phyloP scores from a whole-genome alignment of 2,888 invertebrate genomes.

The Zhengitettix transpicula region DNA sequence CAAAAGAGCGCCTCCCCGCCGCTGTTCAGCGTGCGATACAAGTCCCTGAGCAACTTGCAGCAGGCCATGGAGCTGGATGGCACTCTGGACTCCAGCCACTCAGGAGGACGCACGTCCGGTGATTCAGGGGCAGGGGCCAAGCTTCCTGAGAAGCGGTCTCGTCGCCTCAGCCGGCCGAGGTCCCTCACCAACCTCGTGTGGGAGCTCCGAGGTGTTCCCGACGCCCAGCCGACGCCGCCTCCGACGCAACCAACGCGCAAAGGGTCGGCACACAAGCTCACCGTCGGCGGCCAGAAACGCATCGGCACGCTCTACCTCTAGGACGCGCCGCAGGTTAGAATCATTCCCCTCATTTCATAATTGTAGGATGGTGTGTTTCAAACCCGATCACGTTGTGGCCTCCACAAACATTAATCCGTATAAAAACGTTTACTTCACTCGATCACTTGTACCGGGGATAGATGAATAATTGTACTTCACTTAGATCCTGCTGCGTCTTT shows the following conservation, averaged over 20 bases:
- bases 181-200: slow-evolving; percentile 77
- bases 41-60: slow-evolving; percentile 46
- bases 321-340: not conserved
- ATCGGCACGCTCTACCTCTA: slow-evolving; percentile 39
- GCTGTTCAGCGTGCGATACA: slow-evolving; percentile 54
- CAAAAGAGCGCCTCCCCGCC: slow-evolving; percentile 33
- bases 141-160: slow-evolving; percentile 59
- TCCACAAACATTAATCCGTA: too few species aligned
- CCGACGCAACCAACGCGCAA: slow-evolving; percentile 32
- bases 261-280: slow-evolving; percentile 31
- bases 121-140: slow-evolving; percentile 65
- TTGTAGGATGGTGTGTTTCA: too few species aligned
- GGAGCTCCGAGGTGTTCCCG: slow-evolving; percentile 35
- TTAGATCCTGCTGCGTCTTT: too few species aligned
- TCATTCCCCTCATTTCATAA: too few species aligned
- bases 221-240: slow-evolving; percentile 17
- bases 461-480: too few species aligned
- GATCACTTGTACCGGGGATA: too few species aligned
- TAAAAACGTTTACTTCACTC: too few species aligned
- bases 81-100: slow-evolving; percentile 78
- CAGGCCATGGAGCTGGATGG: slow-evolving; percentile 42
- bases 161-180: slow-evolving; percentile 65
- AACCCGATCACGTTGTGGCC: too few species aligned
- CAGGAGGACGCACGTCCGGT: slow-evolving; percentile 71
- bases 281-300: slow-evolving; percentile 35